Percentiles rank a stretch among this genome's conserved stretches.
Evolutionary conservation across 2,888 invertebrate genomes (phyloP).

Genomic region (Sycophila texana): DNA sequence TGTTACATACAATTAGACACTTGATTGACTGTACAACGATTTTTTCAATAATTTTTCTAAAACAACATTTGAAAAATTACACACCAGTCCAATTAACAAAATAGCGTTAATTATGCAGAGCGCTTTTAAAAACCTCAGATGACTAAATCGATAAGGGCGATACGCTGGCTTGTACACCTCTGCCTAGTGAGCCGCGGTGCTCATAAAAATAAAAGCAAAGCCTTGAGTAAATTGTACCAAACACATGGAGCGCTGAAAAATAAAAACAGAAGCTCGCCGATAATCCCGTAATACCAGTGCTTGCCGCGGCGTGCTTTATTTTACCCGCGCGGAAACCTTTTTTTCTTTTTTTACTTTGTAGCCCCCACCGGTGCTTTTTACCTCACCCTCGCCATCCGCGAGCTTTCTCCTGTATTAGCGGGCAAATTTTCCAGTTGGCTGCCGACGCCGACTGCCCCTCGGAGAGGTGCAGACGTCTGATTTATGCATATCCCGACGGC

Average conservation of each 20-base stretch:
- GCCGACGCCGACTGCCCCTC: background rate
- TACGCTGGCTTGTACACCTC: conserved; percentile 2
- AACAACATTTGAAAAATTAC: too few relatives aligned
- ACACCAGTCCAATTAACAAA: too few relatives aligned
- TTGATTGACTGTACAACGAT: too few relatives aligned
- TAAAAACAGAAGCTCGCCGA: conserved; percentile 24
- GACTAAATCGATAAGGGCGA: background rate
- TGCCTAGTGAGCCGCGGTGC: background rate
- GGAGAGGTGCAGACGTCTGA: conserved; percentile 60
- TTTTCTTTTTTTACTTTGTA: background rate
- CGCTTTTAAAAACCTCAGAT: background rate
- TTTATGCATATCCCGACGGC: conserved; percentile 65
- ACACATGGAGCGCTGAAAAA: conserved; percentile 21
- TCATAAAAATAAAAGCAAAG: conserved; percentile 41
- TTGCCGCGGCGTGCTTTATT: conserved; percentile 28
- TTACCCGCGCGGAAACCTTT: conserved; percentile 10
- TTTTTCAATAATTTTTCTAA: too few relatives aligned
- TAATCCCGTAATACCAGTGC: conserved; percentile 43
- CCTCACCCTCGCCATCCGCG: background rate
- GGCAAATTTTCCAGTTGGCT: conserved; percentile 25
- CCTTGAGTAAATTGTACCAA: conserved; percentile 34
- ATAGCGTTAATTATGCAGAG: too few relatives aligned
- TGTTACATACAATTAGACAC: too few relatives aligned
- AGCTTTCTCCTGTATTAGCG: background rate
- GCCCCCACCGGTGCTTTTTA: background rate